Percentiles rank a stretch among this genome's conserved stretches.
Conservation (phyloP, 2,888 invertebrate species). For the Dioctria linearis region DNA sequence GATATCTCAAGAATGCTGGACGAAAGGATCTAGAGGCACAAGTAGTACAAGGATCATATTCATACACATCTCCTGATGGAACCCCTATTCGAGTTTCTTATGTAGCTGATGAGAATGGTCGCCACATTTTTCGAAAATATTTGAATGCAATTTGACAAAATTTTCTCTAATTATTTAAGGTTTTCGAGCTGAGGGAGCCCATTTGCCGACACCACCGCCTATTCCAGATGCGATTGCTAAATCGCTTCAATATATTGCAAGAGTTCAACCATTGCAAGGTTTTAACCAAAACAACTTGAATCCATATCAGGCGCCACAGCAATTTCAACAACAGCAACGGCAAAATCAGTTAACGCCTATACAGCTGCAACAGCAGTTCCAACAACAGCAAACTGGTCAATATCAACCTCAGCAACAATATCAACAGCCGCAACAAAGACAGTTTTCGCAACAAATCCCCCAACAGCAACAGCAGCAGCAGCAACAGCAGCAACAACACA, state of each 20-base stretch:
- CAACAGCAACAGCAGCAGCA: conserved; percentile 57
- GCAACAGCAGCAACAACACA: conserved; percentile 64
- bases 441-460: conserved; percentile 58
- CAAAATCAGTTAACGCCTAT: conserved; percentile 65
- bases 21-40: conserved; percentile 79
- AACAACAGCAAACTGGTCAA: conserved; percentile 65
- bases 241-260: conserved; percentile 65
- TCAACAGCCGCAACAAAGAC: conserved; percentile 63
- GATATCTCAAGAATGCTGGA: conserved; percentile 81
- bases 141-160: background rate
- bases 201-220: conserved; percentile 69
- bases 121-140: background rate
- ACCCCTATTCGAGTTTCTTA: conserved; percentile 80
- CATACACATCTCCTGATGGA: conserved; percentile 83
- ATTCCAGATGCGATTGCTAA: conserved; percentile 67
- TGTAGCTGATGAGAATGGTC: conserved; percentile 84
- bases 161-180: conserved; percentile 61
- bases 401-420: conserved; percentile 63
- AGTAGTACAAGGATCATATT: conserved; percentile 83
- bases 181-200: conserved; percentile 70
- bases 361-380: conserved; percentile 63
- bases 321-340: conserved; percentile 63
- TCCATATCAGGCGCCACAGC: conserved; percentile 68
- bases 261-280: conserved; percentile 65
- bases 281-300: conserved; percentile 64